Conservation (phyloP, 2,888 invertebrate genomes). For the Panorpa germanica region DNA sequence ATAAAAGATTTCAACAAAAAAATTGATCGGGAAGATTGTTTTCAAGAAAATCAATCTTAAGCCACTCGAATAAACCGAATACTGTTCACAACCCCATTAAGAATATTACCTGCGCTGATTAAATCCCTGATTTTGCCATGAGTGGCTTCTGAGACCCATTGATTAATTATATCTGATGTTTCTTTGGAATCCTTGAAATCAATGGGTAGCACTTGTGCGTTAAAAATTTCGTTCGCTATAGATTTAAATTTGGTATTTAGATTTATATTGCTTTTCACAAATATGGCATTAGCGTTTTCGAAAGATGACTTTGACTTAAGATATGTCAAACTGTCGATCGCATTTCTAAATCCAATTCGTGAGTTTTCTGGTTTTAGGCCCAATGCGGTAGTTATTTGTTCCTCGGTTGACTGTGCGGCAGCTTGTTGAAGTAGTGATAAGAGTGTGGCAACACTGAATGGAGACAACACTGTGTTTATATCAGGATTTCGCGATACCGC, state of each 20-base stretch:
- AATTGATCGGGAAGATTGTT: no score
- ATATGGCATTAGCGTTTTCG: conserved; percentile 27
- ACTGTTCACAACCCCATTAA: no score
- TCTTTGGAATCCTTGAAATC: conserved; percentile 29
- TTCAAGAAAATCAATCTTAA: no score
- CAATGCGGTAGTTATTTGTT: conserved; percentile 22
- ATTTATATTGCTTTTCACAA: conserved; percentile 20
- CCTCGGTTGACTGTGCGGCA: conserved; percentile 20
- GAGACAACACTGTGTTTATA: conserved; percentile 29
- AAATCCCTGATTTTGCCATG: conserved; percentile 42
- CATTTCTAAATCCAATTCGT: conserved; percentile 17
- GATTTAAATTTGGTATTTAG: conserved; percentile 21
- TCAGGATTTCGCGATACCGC: no score
- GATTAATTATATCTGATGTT: conserved; percentile 40
- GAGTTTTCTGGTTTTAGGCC: conserved; percentile 19
- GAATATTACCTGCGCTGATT: conserved; percentile 36
- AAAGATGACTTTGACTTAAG: no score
- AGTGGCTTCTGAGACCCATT: conserved; percentile 51
- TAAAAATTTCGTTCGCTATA: conserved; percentile 26
- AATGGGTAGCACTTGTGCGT: conserved; percentile 31
- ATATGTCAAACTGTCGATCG: conserved; percentile 18
- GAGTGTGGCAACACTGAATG: conserved; percentile 26
- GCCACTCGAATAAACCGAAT: no score
- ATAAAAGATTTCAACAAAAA: no score
- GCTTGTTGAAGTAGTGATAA: conserved; percentile 29